A percentile compares a stretch with the other conserved stretches of the same genome.
These are phyloP conservation scores for Mesorhabditis belari DNA, from an alignment of 2,888 invertebrate genomes.

Conservation along the genomic window DNA sequence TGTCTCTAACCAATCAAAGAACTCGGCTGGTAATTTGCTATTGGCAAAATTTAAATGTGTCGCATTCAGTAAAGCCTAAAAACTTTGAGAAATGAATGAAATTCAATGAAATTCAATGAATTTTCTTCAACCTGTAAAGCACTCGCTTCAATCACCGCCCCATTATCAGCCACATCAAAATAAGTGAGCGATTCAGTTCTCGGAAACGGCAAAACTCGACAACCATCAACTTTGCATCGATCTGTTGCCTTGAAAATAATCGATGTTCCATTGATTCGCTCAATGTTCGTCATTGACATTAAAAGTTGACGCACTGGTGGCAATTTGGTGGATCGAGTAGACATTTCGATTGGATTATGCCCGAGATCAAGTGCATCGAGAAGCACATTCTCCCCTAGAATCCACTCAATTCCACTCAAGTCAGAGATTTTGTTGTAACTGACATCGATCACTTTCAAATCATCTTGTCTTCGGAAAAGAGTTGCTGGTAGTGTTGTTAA, in stretches of 20 bases:
- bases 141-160: conserved; percentile 6
- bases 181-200: conserved; percentile 12
- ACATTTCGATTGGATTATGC: conserved; percentile 33
- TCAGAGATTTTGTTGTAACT: conserved; percentile 35
- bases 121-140: conserved; percentile 10
- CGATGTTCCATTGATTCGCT: conserved; percentile 24
- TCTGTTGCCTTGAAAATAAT: conserved; percentile 24
- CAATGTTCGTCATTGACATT: conserved; percentile 27
- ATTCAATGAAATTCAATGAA: not conserved
- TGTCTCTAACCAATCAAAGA: conserved; percentile 25
- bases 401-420: conserved; percentile 28
- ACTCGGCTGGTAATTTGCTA: conserved; percentile 15
- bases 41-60: conserved; percentile 22
- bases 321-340: conserved; percentile 18
- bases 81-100: too few relatives aligned
- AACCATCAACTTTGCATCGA: conserved; percentile 5
- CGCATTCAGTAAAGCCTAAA: conserved; percentile 16
- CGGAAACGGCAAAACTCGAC: conserved; percentile 5
- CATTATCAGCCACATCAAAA: conserved; percentile 4
- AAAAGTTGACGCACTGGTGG: conserved; percentile 36
- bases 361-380: conserved; percentile 36
- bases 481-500: conserved; percentile 35
- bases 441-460: conserved; percentile 25
- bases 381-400: conserved; percentile 26
- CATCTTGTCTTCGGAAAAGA: conserved; percentile 28